Base-by-base conservation (phyloP, 37 sponge, comb jelly and placozoan species). In the Spongilla lacustris region DNA sequence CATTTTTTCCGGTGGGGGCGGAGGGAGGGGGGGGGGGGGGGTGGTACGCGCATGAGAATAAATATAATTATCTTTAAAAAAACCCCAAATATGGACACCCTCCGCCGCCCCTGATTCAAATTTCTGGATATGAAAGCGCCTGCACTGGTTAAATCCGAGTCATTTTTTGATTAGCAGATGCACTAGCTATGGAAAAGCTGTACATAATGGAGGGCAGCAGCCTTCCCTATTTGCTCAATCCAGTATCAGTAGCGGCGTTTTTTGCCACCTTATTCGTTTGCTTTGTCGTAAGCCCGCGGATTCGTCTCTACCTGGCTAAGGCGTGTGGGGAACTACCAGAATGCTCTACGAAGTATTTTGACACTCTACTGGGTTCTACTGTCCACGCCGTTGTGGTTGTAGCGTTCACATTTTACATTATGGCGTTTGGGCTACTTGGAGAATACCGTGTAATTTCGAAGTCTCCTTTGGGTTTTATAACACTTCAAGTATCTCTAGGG, bases 401-500 rank as follows among this genome's bases (percentile, higher is more conserved):
- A 19, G 2, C 34, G 0, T 2, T 84, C 14, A 24, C 76, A 0
- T 17, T 24, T 21, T 81, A 87, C 28, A 30, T 82, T 19, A 38
- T 93, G 73, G 5, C 33, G 0, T 67, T 69, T 75, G 89, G 71
- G 28, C 28, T 17, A 3, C 29, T 87, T 41, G 58, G 75, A 6
- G 46, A 38, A 27, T 69, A 89, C 37, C 28, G 35, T 28, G 68
- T 90, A 0, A 69, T 79, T 41, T 90, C 85, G 0, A 86, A 75
- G 23, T 90, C 88, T n/a, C 66, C 66, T 6, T 22, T 81, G n/a
- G 91, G 88, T 11, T 85, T 83, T 29, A 21, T 46, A 30, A 24
- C 71, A 5, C 24, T 94, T 69, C 88, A 88, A 46, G 21, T 90
- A 4, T 83, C 94, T 34, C 50, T 87, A 31, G 94, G 94, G 4